Percentiles rank a stretch among this genome's conserved stretches.
phyloP scores from a whole-genome alignment of 2,797 vertebrate species.

The Phalloptychus januarius region DNA sequence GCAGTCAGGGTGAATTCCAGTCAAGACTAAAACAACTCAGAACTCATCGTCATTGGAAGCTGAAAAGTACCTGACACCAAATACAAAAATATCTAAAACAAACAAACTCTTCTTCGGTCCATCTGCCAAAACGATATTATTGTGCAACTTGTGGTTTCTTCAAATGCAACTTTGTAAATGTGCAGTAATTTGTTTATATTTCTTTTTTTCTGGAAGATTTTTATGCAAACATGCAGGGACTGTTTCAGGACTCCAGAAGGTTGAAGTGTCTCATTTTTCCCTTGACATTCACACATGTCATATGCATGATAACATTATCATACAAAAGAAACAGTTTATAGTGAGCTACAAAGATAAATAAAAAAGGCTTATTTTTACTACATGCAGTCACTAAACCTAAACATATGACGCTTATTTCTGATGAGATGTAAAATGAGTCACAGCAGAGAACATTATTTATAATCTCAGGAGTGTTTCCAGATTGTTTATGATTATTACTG shows the following conservation, averaged over 20 bases:
- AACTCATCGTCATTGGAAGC: slow-evolving; percentile 5
- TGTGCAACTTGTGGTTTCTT: background rate
- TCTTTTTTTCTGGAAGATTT: background rate
- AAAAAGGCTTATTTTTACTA: background rate
- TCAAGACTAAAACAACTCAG: slow-evolving; percentile 4
- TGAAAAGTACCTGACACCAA: background rate
- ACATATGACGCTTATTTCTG: background rate
- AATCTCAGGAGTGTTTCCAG: background rate
- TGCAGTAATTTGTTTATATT: background rate
- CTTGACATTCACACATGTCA: background rate
- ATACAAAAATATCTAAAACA: background rate
- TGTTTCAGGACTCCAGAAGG: background rate
- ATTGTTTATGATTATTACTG: slow-evolving; percentile 39
- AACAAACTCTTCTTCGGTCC: background rate
- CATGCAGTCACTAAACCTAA: background rate
- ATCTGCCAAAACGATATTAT: background rate
- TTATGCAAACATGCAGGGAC: background rate
- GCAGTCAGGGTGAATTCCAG: slow-evolving; percentile 4
- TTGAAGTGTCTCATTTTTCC: background rate
- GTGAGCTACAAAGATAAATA: background rate
- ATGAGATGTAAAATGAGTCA: background rate
- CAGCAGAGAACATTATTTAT: background rate
- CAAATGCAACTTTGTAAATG: background rate
- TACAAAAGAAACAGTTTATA: background rate
- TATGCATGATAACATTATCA: background rate